Base-by-base conservation (phyloP, 2,888 invertebrate species). In the Brenthis ino region DNA sequence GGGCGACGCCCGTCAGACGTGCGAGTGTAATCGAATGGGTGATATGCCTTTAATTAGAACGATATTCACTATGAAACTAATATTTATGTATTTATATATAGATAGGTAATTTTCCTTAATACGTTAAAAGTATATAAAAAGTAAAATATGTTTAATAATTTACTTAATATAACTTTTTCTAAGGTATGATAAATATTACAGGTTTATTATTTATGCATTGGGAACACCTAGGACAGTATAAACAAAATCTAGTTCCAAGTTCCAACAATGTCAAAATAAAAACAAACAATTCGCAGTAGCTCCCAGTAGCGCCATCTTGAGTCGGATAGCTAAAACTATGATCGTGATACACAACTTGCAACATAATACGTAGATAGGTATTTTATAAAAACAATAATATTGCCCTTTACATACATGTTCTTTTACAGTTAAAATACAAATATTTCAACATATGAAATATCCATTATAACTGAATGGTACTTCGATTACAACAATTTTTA, bases 1-100 rank as follows among this genome's bases (percentile, higher is more conserved):
- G 86, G 88, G 88, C 82, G 87, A 86, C 85, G 84, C 82, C 85
- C 82, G 84, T 76, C 79, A 69, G 71, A 73, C 76, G 76, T 76
- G 79, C 75, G 72, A 79, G 75, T 79, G 82, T 80, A 78, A 79
- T 79, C 77, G 76, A 76, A 79, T 75, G 75, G 76, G 77, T 77
- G 72, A 72, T 71, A 74, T 70, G 68, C 70, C 74, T 75, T 77
- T 77, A 75, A 79, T 78, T 77, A 74, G 73, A 74, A 74, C 73
- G 55, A 68, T 72, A 74, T 75, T 68, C 65, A 70, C 68, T 71
- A 72, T 71, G 72, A 75, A 64, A 65, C 58, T 58, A 65, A 61
- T 68, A 48, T 61, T 53, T 33, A 50, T 53, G 16, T 33, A 54
- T 47, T 64, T 55, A 64, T 12, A 6, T 24, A 58, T 4, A 20